phyloP scores from a whole-genome alignment of 1,140 invertebrate genomes.

The Heliconius eleuchia region DNA sequence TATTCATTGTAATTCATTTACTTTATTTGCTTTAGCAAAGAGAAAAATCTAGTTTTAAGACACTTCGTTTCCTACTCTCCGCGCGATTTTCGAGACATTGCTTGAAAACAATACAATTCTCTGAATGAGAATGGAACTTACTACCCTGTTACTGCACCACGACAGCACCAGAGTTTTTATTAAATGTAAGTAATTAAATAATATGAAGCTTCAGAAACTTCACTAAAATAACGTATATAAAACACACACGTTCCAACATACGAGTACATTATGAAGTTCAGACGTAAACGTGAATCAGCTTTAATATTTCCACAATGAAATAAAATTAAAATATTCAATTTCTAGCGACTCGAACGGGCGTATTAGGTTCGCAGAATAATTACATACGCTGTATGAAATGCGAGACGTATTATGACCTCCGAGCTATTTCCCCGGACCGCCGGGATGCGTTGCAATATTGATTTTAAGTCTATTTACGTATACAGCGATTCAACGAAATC shows the following conservation, averaged over 20 bases:
- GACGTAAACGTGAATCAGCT: background rate
- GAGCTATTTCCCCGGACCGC: background rate
- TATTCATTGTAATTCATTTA: no score
- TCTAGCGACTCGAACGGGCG: background rate
- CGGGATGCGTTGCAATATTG: conserved; percentile 13
- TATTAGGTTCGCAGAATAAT: conserved; percentile 7
- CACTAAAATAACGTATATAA: background rate
- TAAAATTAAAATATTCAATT: background rate
- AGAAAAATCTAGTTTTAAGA: no score
- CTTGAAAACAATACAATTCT: no score
- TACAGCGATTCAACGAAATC: background rate
- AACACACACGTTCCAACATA: background rate
- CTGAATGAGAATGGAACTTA: no score
- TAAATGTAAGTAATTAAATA: no score
- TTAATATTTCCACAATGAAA: background rate
- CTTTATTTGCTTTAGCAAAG: no score
- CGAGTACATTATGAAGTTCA: background rate
- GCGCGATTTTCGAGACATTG: no score
- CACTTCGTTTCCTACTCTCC: no score
- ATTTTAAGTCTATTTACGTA: conserved; percentile 5
- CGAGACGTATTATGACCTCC: conserved; percentile 7
- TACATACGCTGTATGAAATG: background rate
- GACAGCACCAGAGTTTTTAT: no score
- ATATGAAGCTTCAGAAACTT: background rate
- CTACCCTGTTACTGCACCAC: no score